Base-by-base conservation (phyloP, 2,888 invertebrate species). In the Mythimna lalbum region DNA sequence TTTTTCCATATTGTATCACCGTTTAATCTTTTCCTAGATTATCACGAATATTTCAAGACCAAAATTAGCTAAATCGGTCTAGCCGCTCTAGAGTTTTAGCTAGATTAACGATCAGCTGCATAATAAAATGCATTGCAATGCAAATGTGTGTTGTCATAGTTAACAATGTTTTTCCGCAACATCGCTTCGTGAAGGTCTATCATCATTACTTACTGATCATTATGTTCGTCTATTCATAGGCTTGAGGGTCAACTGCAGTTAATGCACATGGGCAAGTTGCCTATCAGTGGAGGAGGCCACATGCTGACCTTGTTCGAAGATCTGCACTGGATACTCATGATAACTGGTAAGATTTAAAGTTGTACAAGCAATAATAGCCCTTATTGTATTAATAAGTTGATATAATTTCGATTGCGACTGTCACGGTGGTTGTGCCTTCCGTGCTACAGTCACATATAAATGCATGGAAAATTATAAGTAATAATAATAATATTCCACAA, bases 241-340 rank as follows among this genome's bases (percentile, higher is more conserved):
- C 65, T 96, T 55, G 95, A 96, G 83, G 88, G 87, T 69, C 94
- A 96, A 59, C 81, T 96, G 43, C 95, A 95, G 69, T 84, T 94
- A 49, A 93, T 96, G 93, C 95, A 95, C 63, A 92, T 93, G 91
- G 93, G 95, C 14, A 94, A 94, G 77, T 69, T 94, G 77, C 93
- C 92, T 33, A 86, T 91, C 4, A 92, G 91, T 69, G 92, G 90
- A 19, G 93, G 93, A 0, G 91, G 91, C 31, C 92, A 96, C 67
- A 89, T 98, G 39, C 96, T 97, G 72, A 96, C 95, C 63, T 93
- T 99, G 47, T 98, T 98, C 89, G 99, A 99, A 94, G 99, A 99
- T 93, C 93, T 99, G 31, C 98, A 99, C 91, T 99, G 99, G 99
- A 96, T 98, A 39, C 93, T 99, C 36, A 96, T 99, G 87, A 97